A percentile compares a stretch with the other conserved stretches of the same genome.
Evolutionary conservation across 2,797 vertebrate genomes (phyloP).

Genomic region (Phataginus tetradactyla): DNA sequence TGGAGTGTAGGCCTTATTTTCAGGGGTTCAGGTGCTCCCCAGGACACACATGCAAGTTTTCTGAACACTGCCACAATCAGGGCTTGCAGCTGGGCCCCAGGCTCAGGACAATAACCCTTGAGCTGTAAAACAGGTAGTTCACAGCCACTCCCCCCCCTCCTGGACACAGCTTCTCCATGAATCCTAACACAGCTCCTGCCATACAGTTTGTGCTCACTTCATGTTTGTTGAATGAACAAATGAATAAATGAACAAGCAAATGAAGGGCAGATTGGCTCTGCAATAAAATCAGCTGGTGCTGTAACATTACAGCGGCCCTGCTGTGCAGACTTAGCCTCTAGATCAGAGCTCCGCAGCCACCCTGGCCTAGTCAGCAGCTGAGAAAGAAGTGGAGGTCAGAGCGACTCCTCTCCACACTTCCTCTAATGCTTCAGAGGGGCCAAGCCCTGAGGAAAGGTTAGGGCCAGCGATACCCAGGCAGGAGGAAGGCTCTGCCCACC

Average conservation of each 20-base stretch:
- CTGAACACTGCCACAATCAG: background rate
- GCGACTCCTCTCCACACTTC: background rate
- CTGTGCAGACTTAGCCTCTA: background rate
- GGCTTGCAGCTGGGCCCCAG: background rate
- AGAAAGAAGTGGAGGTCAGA: background rate
- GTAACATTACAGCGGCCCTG: background rate
- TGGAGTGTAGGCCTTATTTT: background rate
- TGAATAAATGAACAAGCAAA: background rate
- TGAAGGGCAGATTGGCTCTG: background rate
- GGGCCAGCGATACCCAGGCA: background rate
- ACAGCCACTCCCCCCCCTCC: background rate
- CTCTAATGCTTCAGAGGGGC: background rate
- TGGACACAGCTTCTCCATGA: background rate
- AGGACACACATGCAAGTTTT: background rate
- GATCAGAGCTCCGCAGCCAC: background rate
- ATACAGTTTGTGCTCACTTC: background rate
- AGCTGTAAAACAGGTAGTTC: background rate
- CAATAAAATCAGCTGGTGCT: background rate
- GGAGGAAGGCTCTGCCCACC: background rate
- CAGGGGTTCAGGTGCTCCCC: background rate
- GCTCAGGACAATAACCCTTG: background rate
- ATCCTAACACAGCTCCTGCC: background rate
- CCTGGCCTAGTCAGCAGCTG: background rate
- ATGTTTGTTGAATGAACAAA: slow-evolving; percentile 30
- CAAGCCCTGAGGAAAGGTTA: background rate